These are phyloP conservation scores for Xenopus borealis DNA, from an alignment of 2,113 vertebrate species.

Conservation along the genomic window DNA sequence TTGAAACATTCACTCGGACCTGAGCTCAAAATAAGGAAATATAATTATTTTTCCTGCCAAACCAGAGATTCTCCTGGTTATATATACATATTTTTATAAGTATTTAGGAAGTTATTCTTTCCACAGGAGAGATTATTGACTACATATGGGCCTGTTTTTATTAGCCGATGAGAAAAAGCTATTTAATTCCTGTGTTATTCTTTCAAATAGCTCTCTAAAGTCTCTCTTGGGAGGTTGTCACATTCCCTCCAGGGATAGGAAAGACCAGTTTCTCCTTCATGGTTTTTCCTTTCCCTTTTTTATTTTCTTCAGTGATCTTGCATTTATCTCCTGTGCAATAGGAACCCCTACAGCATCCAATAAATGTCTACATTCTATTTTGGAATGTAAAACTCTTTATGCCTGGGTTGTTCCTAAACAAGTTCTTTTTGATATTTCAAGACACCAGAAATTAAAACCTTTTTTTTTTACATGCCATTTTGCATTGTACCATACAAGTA, in stretches of 20 bases:
- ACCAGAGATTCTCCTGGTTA: neutral
- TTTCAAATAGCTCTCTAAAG: neutral
- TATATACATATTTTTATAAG: neutral
- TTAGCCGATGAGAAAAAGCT: neutral
- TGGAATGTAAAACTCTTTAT: too few species aligned
- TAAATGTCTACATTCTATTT: too few species aligned
- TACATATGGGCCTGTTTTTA: neutral
- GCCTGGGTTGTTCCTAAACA: too few species aligned
- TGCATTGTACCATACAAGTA: too few species aligned
- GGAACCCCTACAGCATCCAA: too few species aligned
- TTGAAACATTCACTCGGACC: neutral
- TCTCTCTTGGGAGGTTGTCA: neutral
- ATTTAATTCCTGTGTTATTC: constrained; percentile 1
- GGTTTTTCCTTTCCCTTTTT: too few species aligned
- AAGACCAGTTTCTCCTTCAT: neutral
- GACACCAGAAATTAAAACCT: too few species aligned
- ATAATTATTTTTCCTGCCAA: neutral
- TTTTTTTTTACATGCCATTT: too few species aligned
- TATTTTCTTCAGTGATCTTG: too few species aligned
- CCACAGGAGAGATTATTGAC: neutral
- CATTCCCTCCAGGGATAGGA: neutral
- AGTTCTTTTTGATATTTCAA: too few species aligned
- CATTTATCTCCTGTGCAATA: too few species aligned
- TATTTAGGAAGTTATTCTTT: neutral
- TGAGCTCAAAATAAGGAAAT: neutral